Conservation (phyloP, 1,140 invertebrate genomes). For the Penaeus japonicus region DNA sequence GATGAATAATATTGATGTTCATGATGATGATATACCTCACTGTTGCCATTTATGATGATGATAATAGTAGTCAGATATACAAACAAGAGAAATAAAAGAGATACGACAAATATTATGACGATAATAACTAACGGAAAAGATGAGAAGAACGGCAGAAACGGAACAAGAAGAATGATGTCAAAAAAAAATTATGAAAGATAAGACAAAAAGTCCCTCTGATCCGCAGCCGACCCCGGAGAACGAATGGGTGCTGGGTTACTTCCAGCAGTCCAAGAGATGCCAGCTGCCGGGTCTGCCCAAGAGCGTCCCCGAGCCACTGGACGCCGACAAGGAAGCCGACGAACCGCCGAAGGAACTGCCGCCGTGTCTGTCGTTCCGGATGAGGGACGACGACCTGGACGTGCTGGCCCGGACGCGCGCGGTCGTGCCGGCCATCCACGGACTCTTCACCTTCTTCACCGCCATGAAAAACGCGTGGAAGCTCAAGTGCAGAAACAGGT, state of each 20-base stretch:
- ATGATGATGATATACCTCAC: too few relatives aligned
- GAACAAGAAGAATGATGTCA: too few relatives aligned
- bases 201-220: not conserved
- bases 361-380: slow-evolving; percentile 62
- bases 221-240: slow-evolving; percentile 51
- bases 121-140: too few relatives aligned
- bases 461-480: slow-evolving; percentile 64
- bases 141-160: too few relatives aligned
- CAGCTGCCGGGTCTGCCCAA: slow-evolving; percentile 41
- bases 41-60: too few relatives aligned
- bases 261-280: slow-evolving; percentile 52
- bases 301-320: not conserved
- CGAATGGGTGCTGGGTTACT: slow-evolving; percentile 54
- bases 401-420: slow-evolving; percentile 62
- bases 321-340: slow-evolving; percentile 31
- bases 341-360: slow-evolving; percentile 59
- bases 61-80: too few relatives aligned
- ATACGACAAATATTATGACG: too few relatives aligned
- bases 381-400: slow-evolving; percentile 60
- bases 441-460: slow-evolving; percentile 64
- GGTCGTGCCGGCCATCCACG: slow-evolving; percentile 65
- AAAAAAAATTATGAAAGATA: not conserved
- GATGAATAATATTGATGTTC: too few relatives aligned
- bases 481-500: slow-evolving; percentile 61
- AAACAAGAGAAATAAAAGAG: too few relatives aligned